Evolutionary conservation across 1,140 invertebrate genomes (phyloP).

Genomic region (Bombus affinis): DNA sequence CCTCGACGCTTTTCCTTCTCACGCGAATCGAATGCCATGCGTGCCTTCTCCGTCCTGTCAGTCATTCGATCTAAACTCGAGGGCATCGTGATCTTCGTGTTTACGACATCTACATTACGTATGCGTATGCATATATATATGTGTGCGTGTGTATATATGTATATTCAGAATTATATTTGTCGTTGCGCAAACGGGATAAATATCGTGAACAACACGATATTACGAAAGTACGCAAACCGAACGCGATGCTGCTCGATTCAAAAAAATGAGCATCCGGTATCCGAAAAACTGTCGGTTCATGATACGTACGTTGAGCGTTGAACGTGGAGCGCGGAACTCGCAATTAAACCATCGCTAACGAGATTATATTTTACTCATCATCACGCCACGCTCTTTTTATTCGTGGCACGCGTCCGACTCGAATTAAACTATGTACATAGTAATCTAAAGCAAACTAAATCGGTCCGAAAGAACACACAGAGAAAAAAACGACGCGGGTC

Average conservation of each 20-base stretch:
- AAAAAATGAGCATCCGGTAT: background rate
- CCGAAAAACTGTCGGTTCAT: background rate
- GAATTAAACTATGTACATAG: background rate
- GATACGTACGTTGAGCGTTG: background rate
- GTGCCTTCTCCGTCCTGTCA: background rate
- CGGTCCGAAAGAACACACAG: too few relatives aligned
- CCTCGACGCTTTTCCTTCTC: background rate
- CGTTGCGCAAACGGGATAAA: constrained; percentile 35
- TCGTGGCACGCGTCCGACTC: background rate
- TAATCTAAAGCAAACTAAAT: background rate
- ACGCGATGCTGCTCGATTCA: background rate
- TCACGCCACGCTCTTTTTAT: background rate
- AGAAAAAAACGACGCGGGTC: too few relatives aligned
- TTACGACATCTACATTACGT: constrained; percentile 40
- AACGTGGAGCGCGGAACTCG: background rate
- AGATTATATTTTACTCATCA: background rate
- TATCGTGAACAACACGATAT: background rate
- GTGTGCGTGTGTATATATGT: too few relatives aligned
- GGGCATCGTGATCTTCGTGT: constrained; percentile 39
- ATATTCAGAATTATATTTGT: background rate
- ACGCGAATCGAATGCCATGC: constrained; percentile 4
- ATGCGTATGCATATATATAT: background rate
- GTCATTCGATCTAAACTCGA: constrained; percentile 29
- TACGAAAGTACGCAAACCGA: background rate
- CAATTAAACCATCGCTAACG: background rate